Evolutionary conservation across 2,113 vertebrate species (phyloP), one percentile per base, ranked within the genome.

Genomic region (Colistium nudipinnis): DNA sequence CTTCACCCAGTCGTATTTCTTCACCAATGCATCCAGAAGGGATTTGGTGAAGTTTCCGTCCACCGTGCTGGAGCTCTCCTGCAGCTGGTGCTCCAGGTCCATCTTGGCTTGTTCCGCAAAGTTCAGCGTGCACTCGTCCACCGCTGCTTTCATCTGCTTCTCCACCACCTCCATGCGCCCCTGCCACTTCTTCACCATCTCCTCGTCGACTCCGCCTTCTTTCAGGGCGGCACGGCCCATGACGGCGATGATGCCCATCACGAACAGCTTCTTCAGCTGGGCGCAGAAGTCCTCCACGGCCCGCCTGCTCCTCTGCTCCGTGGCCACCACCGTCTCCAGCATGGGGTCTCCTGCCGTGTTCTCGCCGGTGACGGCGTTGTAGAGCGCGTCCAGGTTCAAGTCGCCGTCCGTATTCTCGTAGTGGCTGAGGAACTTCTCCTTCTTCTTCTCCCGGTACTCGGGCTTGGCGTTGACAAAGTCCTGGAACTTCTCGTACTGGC

Each of bases 401-500:
- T 94, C 92, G 0, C 65, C n/a, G 0, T 89, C 86, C 0, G 92
- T 94, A 86, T 91, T 90, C 66, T 93, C 90, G 11, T 82, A 94
- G 2, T 94, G 92, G 67, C 62, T 92, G 12, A 93, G 59, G 71
- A 94, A 94, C 76, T 93, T 92, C 47, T 92, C 87, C 87, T 83
- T 92, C 81, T 93, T 94, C 77, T 92, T 93, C 66, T 91, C 89
- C 66, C 87, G 91, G 79, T 74, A 92, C 55, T 92, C 88, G 1
- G 93, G 87, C 56, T 92, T 92, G 56, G 92, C 89, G 0, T 86
- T 93, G 68, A 94, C 75, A 59, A 94, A 93, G 24, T 91, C 90
- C 77, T 93, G 91, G 81, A 93, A 94, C 87, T 93, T 94, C 28
- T 93, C 93, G 0, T 93, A 94, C 87, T 94, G 93, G 51, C 93